phyloP scores from a whole-genome alignment of 1,140 invertebrate species.

The Dryas iulia region DNA sequence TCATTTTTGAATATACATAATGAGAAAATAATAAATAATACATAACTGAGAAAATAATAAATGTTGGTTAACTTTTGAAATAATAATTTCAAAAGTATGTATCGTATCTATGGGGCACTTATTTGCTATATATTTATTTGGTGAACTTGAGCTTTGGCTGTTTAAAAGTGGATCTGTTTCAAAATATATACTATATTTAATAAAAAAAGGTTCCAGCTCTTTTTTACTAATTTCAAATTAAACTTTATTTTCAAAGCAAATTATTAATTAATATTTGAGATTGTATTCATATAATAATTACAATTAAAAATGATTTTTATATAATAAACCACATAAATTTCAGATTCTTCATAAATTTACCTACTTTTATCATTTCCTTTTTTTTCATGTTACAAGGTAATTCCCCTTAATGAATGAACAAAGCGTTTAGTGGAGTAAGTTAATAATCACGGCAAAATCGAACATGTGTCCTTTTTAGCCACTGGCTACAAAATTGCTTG shows the following conservation, averaged over 20 bases:
- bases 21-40: no score
- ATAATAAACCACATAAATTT: background rate
- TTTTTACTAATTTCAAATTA: background rate
- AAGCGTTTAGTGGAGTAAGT: background rate
- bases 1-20: no score
- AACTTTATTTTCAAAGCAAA: background rate
- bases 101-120: background rate
- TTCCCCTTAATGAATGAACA: background rate
- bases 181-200: background rate
- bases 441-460: background rate
- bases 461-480: background rate
- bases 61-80: background rate
- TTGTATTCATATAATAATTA: background rate
- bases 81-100: no score
- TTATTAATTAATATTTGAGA: background rate
- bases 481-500: background rate
- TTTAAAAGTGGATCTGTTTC: background rate
- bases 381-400: background rate
- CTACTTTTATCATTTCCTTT: background rate
- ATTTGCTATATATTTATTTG: conserved; percentile 15
- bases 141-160: conserved; percentile 15
- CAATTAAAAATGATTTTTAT: background rate
- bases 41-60: background rate
- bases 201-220: background rate
- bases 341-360: background rate